These are phyloP conservation scores for Ptilonorhynchus violaceus DNA, from an alignment of 2,113 vertebrate genomes.

Conservation along the genomic window DNA sequence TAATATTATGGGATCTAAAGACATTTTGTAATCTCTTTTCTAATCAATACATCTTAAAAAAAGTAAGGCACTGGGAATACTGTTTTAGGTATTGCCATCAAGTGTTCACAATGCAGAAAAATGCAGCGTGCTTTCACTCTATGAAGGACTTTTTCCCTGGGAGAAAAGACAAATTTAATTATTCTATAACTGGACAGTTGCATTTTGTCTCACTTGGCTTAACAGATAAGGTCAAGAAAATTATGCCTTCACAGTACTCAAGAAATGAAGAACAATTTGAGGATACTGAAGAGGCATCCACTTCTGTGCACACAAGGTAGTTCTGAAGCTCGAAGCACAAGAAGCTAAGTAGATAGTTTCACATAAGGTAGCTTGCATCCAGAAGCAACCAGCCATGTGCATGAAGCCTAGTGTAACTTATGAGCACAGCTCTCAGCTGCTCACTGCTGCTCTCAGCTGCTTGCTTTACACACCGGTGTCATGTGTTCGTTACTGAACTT, in stretches of 20 bases:
- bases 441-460: neutral
- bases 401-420: fast-evolving
- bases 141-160: neutral
- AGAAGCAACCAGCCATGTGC: neutral
- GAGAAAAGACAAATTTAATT: neutral
- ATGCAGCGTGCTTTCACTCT: neutral
- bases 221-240: neutral
- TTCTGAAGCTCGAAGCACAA: neutral
- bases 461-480: fast-evolving
- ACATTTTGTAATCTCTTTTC: neutral
- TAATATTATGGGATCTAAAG: neutral
- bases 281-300: neutral
- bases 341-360: neutral
- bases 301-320: neutral
- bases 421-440: neutral
- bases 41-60: neutral
- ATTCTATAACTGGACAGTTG: neutral
- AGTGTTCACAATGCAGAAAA: neutral
- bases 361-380: neutral
- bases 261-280: neutral
- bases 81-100: neutral
- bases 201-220: neutral
- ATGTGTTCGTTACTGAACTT: neutral
- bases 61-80: neutral
- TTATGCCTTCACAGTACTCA: neutral